Conservation (phyloP, 2,113 vertebrate genomes). For the Sprattus sprattus region DNA sequence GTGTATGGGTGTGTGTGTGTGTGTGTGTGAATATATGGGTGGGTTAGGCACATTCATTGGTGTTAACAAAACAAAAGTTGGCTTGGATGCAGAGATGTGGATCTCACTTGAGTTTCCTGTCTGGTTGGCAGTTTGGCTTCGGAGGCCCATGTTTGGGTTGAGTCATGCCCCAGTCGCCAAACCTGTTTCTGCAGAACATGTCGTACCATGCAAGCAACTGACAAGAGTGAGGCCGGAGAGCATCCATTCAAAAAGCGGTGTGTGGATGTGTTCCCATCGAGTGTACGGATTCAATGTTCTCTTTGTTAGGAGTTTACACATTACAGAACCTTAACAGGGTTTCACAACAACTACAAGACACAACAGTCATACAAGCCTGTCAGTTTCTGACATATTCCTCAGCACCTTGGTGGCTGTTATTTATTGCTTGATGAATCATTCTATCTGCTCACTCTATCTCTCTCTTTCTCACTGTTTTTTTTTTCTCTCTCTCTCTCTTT, state of each 20-base stretch:
- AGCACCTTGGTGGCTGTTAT: background rate
- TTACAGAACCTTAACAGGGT: background rate
- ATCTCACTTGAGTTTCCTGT: conserved; percentile 9
- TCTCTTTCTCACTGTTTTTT: background rate
- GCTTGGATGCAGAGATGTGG: background rate
- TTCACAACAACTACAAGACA: background rate
- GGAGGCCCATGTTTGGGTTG: background rate
- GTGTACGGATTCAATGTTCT: background rate
- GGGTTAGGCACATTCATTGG: background rate
- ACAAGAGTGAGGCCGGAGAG: background rate
- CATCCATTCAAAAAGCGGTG: background rate
- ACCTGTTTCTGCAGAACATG: background rate
- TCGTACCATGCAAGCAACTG: background rate
- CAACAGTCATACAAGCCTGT: background rate
- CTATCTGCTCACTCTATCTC: conserved; percentile 27
- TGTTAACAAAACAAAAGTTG: background rate
- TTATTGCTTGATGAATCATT: background rate
- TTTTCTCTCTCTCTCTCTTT: background rate
- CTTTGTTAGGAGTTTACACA: background rate
- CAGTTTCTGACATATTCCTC: background rate
- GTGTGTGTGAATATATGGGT: background rate
- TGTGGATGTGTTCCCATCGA: background rate
- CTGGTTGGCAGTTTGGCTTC: background rate
- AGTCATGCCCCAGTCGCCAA: background rate
- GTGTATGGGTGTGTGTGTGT: background rate